Percentiles rank a stretch among this genome's conserved stretches.
These are phyloP conservation scores for Eulemur coronatus DNA, from an alignment of 2,797 vertebrate genomes.

Conservation along the genomic window DNA sequence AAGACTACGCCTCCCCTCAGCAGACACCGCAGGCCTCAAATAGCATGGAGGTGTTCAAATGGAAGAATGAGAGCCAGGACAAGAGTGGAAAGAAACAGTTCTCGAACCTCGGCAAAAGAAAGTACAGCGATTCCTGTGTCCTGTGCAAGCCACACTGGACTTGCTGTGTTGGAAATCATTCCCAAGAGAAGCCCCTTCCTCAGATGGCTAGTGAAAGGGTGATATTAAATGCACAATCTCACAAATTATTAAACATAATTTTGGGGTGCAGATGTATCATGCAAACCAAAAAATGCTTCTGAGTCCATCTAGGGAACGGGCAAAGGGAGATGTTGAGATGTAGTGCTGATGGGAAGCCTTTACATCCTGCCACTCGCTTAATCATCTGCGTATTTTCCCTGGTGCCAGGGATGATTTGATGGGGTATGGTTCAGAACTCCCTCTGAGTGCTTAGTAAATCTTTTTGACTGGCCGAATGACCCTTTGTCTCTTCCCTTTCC, in stretches of 20 bases:
- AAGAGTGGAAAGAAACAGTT: conserved; percentile 61
- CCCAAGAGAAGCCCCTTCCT: not conserved
- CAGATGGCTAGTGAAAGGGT: not conserved
- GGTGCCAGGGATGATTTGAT: not conserved
- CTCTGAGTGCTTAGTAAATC: not conserved
- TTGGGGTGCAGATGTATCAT: not conserved
- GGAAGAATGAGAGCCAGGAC: conserved; percentile 53
- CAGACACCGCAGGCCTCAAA: not conserved
- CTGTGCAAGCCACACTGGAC: not conserved
- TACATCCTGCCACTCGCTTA: not conserved
- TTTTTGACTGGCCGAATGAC: not conserved
- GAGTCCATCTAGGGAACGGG: not conserved
- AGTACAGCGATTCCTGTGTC: conserved; percentile 71
- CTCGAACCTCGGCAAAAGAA: conserved; percentile 62
- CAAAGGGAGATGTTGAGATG: not conserved
- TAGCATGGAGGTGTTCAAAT: conserved; percentile 1
- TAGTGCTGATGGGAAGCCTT: not conserved
- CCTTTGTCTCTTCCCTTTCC: conserved; percentile 17
- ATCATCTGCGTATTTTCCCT: not conserved
- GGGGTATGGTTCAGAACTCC: not conserved
- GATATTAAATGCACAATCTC: not conserved
- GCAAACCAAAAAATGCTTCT: not conserved
- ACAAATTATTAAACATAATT: not conserved
- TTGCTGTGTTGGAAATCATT: conserved; percentile 46
- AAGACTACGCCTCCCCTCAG: not conserved